A percentile compares a stretch with the other conserved stretches of the same genome.
Conservation (phyloP, 2,797 vertebrate genomes). For the Thaleichthys pacificus region DNA sequence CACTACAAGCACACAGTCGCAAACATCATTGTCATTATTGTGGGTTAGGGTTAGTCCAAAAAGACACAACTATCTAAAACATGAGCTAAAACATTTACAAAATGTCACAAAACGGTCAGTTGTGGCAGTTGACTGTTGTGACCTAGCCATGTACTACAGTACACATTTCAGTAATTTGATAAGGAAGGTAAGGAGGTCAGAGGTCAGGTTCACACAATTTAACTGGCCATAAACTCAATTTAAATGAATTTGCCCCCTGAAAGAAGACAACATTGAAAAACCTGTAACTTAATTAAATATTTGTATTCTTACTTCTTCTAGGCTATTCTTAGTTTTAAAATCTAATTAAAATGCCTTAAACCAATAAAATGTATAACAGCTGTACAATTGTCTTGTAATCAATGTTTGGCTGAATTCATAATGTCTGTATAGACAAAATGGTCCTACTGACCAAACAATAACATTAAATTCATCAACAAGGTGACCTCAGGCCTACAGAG, state of each 20-base stretch:
- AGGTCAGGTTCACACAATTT: not conserved
- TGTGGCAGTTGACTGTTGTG: not conserved
- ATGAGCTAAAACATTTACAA: not conserved
- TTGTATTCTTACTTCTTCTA: not conserved
- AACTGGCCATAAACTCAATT: not conserved
- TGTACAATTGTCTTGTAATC: too few species aligned
- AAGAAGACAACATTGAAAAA: not conserved
- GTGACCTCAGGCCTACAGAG: not conserved
- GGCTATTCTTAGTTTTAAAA: too few species aligned
- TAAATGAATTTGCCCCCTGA: not conserved
- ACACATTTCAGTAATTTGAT: not conserved
- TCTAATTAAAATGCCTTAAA: not conserved
- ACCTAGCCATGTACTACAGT: not conserved
- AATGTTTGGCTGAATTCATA: too few species aligned
- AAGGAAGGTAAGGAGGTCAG: not conserved
- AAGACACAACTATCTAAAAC: not conserved
- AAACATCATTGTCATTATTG: slow-evolving; percentile 3
- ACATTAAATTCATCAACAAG: too few species aligned
- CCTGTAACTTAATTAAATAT: not conserved
- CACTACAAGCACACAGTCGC: slow-evolving; percentile 28
- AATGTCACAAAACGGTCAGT: not conserved
- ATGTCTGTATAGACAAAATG: too few species aligned
- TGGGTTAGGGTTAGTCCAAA: not conserved
- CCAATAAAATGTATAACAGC: too few species aligned
- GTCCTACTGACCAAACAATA: too few species aligned